Evolutionary conservation across 2,888 invertebrate species (phyloP), one percentile per base, ranked within the genome.

Genomic region (Rhimphoctona megacephalus): DNA sequence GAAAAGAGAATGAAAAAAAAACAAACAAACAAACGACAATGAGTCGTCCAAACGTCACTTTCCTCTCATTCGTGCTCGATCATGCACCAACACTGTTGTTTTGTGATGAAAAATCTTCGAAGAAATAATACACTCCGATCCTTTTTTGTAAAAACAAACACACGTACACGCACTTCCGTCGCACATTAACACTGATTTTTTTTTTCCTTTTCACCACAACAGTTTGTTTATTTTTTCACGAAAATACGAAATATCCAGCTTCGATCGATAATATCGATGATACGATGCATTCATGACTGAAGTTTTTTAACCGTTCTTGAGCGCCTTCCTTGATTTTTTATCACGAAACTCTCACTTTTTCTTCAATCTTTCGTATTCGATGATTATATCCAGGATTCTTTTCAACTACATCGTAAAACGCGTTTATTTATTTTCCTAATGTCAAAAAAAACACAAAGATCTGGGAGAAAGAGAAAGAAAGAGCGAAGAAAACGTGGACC

Each of bases 221-320:
- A 46, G 70, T 76, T 80, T 54, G 9, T 66, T 54, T 25, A 73
- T 64, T n/a, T 83, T 76, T 49, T 80, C 70, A 66, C 43, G n/a
- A n/a, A 52, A 76, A 67, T 36, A 83, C 74, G 74, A 49, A 30
- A 74, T 39, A 22, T 54, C 36, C 33, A 76, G 70, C 76, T 73
- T 77, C 77, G 80, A 83, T 66, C 14, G 39, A 52, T 49, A 52
- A 52, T 30, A 36, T 46, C 61, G 73, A 19, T 52, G 33, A 70
- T 49, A 70, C 80, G 83, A 73, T 70, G 57, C 67, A 70, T 83
- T 57, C 86, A 86, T 86, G 86, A 86, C 83, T 33, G 33, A 8
- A 49, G 46, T 81, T 49, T 61, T 64, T 25, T 61, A 73, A 22
- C 52, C 43, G 39, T 72, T n/a, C 14, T 25, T n/a, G 19, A 49